phyloP scores from a whole-genome alignment of 2,797 vertebrate genomes.

The Eutrigla gurnardus region DNA sequence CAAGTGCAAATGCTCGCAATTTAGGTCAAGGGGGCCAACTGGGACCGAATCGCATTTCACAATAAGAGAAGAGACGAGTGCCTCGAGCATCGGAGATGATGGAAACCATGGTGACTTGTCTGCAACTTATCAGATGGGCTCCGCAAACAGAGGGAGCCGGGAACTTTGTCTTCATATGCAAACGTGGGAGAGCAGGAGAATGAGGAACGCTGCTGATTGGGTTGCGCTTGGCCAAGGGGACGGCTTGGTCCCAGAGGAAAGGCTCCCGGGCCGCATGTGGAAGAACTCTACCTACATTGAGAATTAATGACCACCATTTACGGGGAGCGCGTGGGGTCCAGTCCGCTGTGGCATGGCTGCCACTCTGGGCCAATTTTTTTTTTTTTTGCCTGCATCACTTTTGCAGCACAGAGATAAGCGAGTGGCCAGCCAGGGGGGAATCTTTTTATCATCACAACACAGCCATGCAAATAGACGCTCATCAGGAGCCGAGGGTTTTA shows the following conservation, averaged over 20 bases:
- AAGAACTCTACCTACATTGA: slow-evolving; percentile 66
- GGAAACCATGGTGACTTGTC: slow-evolving; percentile 68
- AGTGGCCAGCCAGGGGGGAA: slow-evolving; percentile 65
- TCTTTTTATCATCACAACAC: slow-evolving; percentile 75
- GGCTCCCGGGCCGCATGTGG: slow-evolving; percentile 40
- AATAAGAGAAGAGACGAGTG: slow-evolving; percentile 49
- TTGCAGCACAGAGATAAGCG: slow-evolving; percentile 66
- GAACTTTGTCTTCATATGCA: slow-evolving; percentile 54
- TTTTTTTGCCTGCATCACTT: slow-evolving; percentile 45
- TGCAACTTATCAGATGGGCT: slow-evolving; percentile 74
- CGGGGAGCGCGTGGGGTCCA: slow-evolving; percentile 64
- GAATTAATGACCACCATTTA: slow-evolving; percentile 82
- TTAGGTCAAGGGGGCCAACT: slow-evolving; percentile 64
- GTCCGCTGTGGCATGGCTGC: slow-evolving; percentile 67
- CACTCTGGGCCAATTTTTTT: slow-evolving; percentile 68
- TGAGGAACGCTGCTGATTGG: slow-evolving; percentile 52
- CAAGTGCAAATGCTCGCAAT: slow-evolving; percentile 60
- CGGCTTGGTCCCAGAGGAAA: slow-evolving; percentile 52
- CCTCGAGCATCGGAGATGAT: slow-evolving; percentile 62
- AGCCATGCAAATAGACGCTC: slow-evolving; percentile 66
- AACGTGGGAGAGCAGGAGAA: slow-evolving; percentile 14
- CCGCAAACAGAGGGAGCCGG: slow-evolving; percentile 44
- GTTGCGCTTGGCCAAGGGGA: slow-evolving; percentile 41
- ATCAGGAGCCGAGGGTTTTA: slow-evolving; percentile 39
- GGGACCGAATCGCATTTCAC: slow-evolving; percentile 60